These are phyloP conservation scores for Dolichoris vasculosae DNA, from an alignment of 1,140 invertebrate genomes.

Conservation along the genomic window DNA sequence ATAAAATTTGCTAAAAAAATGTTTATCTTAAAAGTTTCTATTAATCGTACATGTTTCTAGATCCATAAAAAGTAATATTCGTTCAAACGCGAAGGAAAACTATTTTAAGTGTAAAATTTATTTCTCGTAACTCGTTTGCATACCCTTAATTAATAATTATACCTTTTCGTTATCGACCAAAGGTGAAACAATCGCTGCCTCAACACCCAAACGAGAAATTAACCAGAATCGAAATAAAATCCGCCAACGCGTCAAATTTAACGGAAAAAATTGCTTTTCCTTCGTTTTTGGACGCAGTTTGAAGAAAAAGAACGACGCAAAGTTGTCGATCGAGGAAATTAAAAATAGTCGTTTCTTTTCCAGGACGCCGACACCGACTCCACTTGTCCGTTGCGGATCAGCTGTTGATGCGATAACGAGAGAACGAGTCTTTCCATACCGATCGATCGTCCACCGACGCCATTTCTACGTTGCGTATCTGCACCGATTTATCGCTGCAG, in stretches of 20 bases:
- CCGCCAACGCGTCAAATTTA: constrained; percentile 17
- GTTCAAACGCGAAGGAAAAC: background rate
- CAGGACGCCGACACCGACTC: background rate
- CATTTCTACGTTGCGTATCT: constrained; percentile 8
- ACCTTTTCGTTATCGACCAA: background rate
- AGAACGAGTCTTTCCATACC: constrained; percentile 18
- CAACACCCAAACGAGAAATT: background rate
- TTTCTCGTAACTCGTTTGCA: background rate
- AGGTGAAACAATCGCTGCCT: background rate
- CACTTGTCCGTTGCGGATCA: background rate
- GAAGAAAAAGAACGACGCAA: background rate
- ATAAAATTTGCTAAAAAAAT: too few relatives aligned
- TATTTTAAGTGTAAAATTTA: background rate
- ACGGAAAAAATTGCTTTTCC: background rate
- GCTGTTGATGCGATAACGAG: background rate
- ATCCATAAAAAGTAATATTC: background rate
- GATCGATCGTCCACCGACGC: constrained; percentile 35
- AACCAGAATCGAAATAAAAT: constrained; percentile 8
- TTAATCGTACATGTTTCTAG: too few relatives aligned
- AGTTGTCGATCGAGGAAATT: background rate
- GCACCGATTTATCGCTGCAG: constrained; percentile 47
- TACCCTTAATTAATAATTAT: background rate
- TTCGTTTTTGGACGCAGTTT: background rate
- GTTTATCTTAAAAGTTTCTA: too few relatives aligned
- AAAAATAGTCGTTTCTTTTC: constrained; percentile 1